These are phyloP conservation scores for Cyaniris semiargus DNA, from an alignment of 2,888 invertebrate genomes.

Conservation along the genomic window DNA sequence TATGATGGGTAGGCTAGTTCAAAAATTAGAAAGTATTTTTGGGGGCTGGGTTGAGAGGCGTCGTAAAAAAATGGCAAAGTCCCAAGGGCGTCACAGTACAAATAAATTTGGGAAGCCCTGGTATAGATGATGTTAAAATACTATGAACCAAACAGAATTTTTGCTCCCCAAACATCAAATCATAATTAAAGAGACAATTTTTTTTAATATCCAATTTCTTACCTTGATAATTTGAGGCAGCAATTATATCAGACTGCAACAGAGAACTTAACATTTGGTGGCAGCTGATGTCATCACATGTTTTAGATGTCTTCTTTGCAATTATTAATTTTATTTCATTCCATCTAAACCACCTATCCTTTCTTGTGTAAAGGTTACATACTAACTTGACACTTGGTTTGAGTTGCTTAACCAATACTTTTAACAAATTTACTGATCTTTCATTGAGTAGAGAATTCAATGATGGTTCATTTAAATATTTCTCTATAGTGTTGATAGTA, in stretches of 20 bases:
- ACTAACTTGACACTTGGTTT: slow-evolving; percentile 55
- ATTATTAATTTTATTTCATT: slow-evolving; percentile 51
- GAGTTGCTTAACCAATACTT: slow-evolving; percentile 44
- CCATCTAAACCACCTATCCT: slow-evolving; percentile 58
- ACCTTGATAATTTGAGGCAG: slow-evolving; percentile 42
- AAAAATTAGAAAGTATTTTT: too few species aligned
- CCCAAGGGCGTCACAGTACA: too few species aligned
- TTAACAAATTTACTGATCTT: slow-evolving; percentile 49
- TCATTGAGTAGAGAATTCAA: slow-evolving; percentile 52
- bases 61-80: too few species aligned
- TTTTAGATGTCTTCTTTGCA: slow-evolving; percentile 38
- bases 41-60: too few species aligned
- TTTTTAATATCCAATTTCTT: background rate
- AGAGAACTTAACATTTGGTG: slow-evolving; percentile 51
- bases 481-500: slow-evolving; percentile 56
- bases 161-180: too few species aligned
- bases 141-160: too few species aligned
- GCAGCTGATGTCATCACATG: slow-evolving; percentile 46
- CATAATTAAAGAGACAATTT: too few species aligned
- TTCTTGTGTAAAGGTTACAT: slow-evolving; percentile 67
- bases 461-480: slow-evolving; percentile 52
- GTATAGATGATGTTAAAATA: too few species aligned
- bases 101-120: too few species aligned
- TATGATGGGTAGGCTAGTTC: too few species aligned
- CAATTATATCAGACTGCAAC: slow-evolving; percentile 50